phyloP scores from a whole-genome alignment of 2,797 vertebrate species.

The Poeciliopsis presidionis region DNA sequence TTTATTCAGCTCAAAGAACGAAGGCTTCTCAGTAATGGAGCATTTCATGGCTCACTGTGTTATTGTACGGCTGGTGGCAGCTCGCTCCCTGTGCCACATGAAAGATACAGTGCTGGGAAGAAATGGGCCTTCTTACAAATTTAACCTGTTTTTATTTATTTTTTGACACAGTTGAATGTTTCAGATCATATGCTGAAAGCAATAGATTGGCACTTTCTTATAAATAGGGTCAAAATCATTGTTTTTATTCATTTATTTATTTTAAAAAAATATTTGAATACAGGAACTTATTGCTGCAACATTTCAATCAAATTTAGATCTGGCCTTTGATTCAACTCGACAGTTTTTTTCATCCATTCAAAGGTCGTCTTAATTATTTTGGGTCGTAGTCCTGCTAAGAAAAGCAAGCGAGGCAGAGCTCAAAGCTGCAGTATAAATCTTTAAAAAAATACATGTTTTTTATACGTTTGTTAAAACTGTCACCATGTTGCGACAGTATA shows the following conservation, averaged over 20 bases:
- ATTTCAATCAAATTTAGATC: neutral
- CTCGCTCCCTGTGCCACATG: conserved; percentile 1
- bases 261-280: too few species aligned
- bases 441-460: too few species aligned
- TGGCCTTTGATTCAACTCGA: neutral
- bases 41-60: conserved; percentile 59
- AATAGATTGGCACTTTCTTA: too few species aligned
- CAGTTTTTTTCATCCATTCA: neutral
- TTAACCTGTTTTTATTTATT: neutral
- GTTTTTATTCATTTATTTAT: too few species aligned
- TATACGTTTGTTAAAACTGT: too few species aligned
- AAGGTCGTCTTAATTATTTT: neutral
- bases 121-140: neutral
- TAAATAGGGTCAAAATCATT: too few species aligned
- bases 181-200: neutral
- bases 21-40: conserved; percentile 41
- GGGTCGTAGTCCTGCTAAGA: neutral
- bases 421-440: too few species aligned
- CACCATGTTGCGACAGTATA: too few species aligned
- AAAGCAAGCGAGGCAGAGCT: neutral
- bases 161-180: neutral
- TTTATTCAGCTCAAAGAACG: conserved; percentile 64
- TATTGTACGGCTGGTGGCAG: conserved; percentile 30
- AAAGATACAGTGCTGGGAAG: conserved; percentile 6
- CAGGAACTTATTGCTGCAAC: neutral